Evolutionary conservation across 2,797 vertebrate species (phyloP).

Genomic region (Phoeniculus purpureus): DNA sequence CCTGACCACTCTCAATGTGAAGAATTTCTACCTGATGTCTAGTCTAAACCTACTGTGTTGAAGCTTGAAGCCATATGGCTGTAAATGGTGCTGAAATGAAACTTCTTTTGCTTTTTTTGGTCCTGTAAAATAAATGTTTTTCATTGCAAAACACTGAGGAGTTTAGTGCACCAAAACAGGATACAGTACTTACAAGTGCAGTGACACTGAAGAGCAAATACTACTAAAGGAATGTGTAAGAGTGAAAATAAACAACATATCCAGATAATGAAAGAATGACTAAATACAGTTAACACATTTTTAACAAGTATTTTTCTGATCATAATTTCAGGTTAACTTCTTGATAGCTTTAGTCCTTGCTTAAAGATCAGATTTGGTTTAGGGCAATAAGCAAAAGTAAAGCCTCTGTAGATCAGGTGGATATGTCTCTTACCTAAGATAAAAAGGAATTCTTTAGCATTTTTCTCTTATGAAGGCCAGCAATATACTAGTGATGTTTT

Average conservation of each 20-base stretch:
- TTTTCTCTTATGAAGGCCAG: neutral
- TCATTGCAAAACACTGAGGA: neutral
- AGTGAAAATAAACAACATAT: neutral
- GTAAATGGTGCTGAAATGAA: neutral
- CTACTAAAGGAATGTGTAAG: neutral
- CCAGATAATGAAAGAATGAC: neutral
- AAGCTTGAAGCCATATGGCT: neutral
- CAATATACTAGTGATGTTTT: neutral
- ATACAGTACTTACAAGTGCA: neutral
- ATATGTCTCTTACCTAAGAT: neutral
- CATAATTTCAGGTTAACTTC: neutral
- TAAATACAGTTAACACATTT: neutral
- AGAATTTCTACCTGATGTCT: no score
- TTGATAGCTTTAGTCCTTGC: neutral
- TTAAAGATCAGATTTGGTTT: neutral
- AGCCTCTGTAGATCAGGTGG: neutral
- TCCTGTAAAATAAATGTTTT: neutral
- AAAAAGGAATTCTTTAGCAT: neutral
- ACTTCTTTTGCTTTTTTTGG: neutral
- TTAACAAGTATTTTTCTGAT: neutral
- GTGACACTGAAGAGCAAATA: neutral
- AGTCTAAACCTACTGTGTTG: no score
- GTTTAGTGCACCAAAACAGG: neutral
- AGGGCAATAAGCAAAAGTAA: neutral
- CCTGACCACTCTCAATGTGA: no score